These are phyloP conservation scores for Lithobates pipiens DNA, from an alignment of 2,797 vertebrate genomes.

Conservation along the genomic window DNA sequence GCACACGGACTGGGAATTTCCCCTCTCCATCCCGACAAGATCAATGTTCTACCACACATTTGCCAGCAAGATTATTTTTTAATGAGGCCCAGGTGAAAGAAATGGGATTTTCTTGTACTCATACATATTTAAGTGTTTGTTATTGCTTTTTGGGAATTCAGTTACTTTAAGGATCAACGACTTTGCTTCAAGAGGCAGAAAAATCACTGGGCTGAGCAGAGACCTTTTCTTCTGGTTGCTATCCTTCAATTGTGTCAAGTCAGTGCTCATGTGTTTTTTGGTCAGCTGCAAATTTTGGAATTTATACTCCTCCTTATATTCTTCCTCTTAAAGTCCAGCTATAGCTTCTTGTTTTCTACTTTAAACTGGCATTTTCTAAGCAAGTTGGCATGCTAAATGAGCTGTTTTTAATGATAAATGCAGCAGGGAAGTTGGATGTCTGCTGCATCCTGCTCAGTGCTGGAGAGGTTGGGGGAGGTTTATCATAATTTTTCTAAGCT, in stretches of 20 bases:
- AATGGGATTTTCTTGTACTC: slow-evolving; percentile 29
- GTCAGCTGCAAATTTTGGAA: no score
- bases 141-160: slow-evolving; percentile 22
- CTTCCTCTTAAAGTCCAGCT: no score
- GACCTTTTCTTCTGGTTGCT: background rate
- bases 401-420: no score
- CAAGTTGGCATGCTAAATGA: no score
- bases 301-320: no score
- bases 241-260: background rate
- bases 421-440: no score
- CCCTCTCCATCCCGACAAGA: slow-evolving; percentile 21
- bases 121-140: slow-evolving; percentile 38
- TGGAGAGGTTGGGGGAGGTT: no score
- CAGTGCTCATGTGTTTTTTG: no score
- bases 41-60: slow-evolving; percentile 44
- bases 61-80: slow-evolving; percentile 14
- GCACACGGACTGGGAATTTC: background rate
- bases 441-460: no score
- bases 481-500: no score
- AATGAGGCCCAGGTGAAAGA: slow-evolving; percentile 16
- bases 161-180: slow-evolving; percentile 16
- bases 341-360: no score
- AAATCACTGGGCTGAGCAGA: slow-evolving; percentile 4
- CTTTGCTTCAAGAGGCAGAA: slow-evolving; percentile 20
- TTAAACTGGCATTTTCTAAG: no score